phyloP scores from a whole-genome alignment of 2,888 invertebrate genomes.

The Auanema sp. region DNA sequence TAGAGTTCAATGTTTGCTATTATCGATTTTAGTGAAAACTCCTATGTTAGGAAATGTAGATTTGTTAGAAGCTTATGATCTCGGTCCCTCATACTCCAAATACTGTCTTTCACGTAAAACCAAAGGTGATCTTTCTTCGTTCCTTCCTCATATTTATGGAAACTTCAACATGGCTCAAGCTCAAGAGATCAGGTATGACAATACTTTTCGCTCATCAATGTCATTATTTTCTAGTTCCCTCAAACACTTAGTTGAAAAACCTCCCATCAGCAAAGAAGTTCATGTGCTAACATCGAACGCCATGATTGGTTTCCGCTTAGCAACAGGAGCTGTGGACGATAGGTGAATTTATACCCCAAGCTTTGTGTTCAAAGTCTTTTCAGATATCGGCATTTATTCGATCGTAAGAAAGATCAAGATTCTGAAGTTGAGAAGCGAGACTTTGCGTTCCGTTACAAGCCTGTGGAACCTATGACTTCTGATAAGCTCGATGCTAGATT shows the following conservation, averaged over 20 bases:
- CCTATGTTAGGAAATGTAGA: constrained; percentile 43
- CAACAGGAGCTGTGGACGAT: constrained; percentile 47
- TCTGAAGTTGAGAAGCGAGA: constrained; percentile 12
- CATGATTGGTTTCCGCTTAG: constrained; percentile 44
- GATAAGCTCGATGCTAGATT: background rate
- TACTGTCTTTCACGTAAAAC: constrained; percentile 29
- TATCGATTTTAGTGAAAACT: constrained; percentile 30
- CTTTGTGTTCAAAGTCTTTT: constrained; percentile 4
- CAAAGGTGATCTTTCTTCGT: constrained; percentile 44
- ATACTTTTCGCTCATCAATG: background rate
- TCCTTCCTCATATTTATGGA: constrained; percentile 51
- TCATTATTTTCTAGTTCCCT: constrained; percentile 34
- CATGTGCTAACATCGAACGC: constrained; percentile 32
- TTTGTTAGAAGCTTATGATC: constrained; percentile 39
- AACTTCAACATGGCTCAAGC: constrained; percentile 38
- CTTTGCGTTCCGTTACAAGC: constrained; percentile 16
- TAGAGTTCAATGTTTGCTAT: background rate
- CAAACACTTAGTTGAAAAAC: constrained; percentile 45
- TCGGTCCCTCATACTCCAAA: constrained; percentile 29
- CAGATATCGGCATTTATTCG: constrained; percentile 38
- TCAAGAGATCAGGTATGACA: constrained; percentile 31
- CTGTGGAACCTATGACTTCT: constrained; percentile 20
- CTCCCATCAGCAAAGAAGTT: constrained; percentile 54
- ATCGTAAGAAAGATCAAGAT: constrained; percentile 11
- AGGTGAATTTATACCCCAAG: constrained; percentile 15